Conservation (phyloP, 2,113 vertebrate species). For the Pangasianodon hypophthalmus region DNA sequence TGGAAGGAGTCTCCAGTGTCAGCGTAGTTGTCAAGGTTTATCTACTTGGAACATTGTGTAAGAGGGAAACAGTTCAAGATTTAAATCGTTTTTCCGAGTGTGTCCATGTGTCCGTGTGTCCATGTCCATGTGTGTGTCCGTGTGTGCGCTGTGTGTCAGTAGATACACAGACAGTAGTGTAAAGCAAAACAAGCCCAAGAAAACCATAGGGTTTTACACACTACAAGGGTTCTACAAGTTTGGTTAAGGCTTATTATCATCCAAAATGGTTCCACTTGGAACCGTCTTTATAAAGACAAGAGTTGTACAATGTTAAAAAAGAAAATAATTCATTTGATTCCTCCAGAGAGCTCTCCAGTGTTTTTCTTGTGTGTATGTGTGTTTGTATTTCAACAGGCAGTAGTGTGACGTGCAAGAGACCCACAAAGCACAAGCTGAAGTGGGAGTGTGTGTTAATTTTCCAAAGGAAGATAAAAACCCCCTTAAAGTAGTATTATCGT, state of each 20-base stretch:
- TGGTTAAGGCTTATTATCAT: too few relatives aligned
- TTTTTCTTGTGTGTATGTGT: not conserved
- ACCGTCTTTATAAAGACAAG: not conserved
- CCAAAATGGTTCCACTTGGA: not conserved
- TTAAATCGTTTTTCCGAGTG: not conserved
- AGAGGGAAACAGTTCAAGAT: not conserved
- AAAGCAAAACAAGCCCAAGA: not conserved
- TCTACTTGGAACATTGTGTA: not conserved
- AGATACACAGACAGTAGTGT: not conserved
- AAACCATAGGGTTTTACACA: not conserved
- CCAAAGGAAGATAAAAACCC: slow-evolving; percentile 2
- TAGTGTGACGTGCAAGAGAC: not conserved
- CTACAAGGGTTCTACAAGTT: too few relatives aligned
- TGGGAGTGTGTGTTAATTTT: slow-evolving; percentile 14
- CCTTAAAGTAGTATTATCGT: not conserved
- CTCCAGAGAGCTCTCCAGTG: not conserved
- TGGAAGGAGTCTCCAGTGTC: not conserved
- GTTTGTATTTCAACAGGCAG: not conserved
- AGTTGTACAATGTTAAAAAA: not conserved
- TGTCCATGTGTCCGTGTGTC: not conserved
- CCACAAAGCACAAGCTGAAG: not conserved
- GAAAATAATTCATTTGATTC: not conserved
- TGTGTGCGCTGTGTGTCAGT: not conserved
- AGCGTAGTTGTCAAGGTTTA: not conserved
- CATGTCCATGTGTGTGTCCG: not conserved